phyloP scores from a whole-genome alignment of 2,888 invertebrate genomes.

The Drosophila mimetica region DNA sequence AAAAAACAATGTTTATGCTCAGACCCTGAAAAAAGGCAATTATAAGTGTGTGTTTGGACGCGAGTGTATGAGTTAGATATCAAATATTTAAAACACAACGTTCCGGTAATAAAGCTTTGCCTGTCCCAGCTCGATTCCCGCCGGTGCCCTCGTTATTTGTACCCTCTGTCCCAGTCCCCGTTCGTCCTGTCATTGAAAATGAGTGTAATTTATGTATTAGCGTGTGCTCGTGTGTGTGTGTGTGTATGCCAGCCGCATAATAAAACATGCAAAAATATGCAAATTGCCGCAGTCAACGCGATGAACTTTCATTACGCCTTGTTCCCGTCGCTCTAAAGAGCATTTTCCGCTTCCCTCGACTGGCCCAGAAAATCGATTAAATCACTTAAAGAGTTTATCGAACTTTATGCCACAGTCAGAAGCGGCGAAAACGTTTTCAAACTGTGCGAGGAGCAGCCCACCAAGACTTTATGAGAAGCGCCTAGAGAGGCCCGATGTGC shows the following conservation, averaged over 20 bases:
- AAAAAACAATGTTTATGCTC: conserved; percentile 25
- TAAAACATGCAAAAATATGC: conserved; percentile 77
- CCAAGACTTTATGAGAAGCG: conserved; percentile 20
- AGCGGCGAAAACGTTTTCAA: conserved; percentile 13
- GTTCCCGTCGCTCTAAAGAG: conserved; percentile 64
- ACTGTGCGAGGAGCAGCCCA: background rate
- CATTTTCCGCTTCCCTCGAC: conserved; percentile 53
- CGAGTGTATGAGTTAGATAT: conserved; percentile 56
- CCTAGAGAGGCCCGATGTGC: conserved; percentile 5
- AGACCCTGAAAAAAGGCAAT: conserved; percentile 26
- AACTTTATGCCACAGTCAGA: conserved; percentile 51
- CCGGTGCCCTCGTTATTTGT: conserved; percentile 17
- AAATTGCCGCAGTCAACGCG: conserved; percentile 79
- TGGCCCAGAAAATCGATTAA: conserved; percentile 67
- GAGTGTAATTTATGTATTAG: conserved; percentile 77
- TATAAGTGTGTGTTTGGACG: conserved; percentile 12
- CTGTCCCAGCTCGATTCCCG: conserved; percentile 53
- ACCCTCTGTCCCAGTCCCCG: conserved; percentile 8
- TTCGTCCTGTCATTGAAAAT: conserved; percentile 72
- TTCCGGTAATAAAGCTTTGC: conserved; percentile 68
- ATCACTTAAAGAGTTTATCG: conserved; percentile 76
- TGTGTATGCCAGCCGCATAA: conserved; percentile 53
- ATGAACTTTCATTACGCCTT: conserved; percentile 68
- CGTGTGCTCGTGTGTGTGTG: conserved; percentile 41
- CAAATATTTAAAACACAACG: conserved; percentile 73